Evolutionary conservation across 2,113 vertebrate genomes (phyloP).

Genomic region (Hemibagrus wyckioides): DNA sequence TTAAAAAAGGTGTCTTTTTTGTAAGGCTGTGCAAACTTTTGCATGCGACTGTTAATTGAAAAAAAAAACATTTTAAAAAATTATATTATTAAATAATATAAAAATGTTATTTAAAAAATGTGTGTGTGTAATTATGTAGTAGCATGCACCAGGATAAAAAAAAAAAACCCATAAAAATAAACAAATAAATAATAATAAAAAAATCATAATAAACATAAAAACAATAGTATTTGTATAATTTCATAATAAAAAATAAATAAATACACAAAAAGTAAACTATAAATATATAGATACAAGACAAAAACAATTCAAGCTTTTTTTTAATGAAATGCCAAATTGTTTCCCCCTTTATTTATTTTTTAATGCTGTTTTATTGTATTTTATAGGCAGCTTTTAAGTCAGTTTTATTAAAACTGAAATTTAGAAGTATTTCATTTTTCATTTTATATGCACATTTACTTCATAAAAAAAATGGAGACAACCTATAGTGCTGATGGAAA

Average conservation of each 20-base stretch:
- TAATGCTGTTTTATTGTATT: not conserved
- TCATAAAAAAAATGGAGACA: slow-evolving; percentile 53
- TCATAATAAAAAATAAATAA: not conserved
- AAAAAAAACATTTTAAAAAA: too few relatives aligned
- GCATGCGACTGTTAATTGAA: too few relatives aligned
- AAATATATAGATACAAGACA: too few relatives aligned
- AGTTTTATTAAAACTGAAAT: not conserved
- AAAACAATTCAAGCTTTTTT: not conserved
- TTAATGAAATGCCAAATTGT: not conserved
- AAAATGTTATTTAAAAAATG: too few relatives aligned
- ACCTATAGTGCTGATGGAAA: slow-evolving; percentile 65
- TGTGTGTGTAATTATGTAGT: not conserved
- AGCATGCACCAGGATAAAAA: too few relatives aligned
- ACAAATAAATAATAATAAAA: not conserved
- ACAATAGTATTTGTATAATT: not conserved
- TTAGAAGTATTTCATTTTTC: not conserved
- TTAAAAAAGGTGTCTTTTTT: not conserved
- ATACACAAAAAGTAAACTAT: not conserved
- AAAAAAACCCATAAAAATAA: too few relatives aligned
- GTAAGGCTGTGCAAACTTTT: not conserved
- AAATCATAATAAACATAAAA: too few relatives aligned
- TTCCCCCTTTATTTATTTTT: not conserved
- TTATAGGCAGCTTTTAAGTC: not conserved
- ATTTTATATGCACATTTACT: not conserved
- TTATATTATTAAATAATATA: too few relatives aligned